Conservation (phyloP, 2,888 invertebrate genomes). For the Drosophila paranaensis region DNA sequence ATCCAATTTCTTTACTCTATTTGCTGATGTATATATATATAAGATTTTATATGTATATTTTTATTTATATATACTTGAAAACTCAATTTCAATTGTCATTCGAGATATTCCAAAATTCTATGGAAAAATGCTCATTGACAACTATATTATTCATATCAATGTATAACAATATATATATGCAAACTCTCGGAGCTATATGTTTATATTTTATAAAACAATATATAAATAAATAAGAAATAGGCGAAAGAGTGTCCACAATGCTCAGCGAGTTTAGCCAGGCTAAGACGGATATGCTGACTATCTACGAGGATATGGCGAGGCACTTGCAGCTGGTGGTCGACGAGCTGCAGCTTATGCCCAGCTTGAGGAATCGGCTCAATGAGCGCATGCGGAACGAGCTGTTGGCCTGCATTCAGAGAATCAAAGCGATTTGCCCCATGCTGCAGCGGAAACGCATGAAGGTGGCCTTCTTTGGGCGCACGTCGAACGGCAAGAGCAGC, state of each 20-base stretch:
- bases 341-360: slow-evolving; percentile 26
- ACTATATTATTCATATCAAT: neutral
- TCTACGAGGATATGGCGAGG: slow-evolving; percentile 96
- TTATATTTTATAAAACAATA: slow-evolving; percentile 47
- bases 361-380: slow-evolving; percentile 85
- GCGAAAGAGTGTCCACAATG: slow-evolving; percentile 37
- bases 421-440: slow-evolving; percentile 96
- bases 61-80: too few relatives aligned
- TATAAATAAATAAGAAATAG: neutral
- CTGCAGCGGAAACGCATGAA: slow-evolving; percentile 99
- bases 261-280: slow-evolving; percentile 99
- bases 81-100: neutral
- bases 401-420: slow-evolving; percentile 91
- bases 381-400: slow-evolving; percentile 89
- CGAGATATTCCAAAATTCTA: neutral
- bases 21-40: too few relatives aligned
- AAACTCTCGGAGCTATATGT: neutral
- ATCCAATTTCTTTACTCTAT: too few relatives aligned
- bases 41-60: too few relatives aligned
- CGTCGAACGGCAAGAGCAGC: slow-evolving; percentile 99
- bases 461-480: slow-evolving; percentile 89
- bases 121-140: neutral
- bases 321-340: slow-evolving; percentile 88
- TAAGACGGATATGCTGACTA: slow-evolving; percentile 98
- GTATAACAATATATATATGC: neutral